Evolutionary conservation across 2,888 invertebrate species (phyloP), one percentile per base, ranked within the genome.

Genomic region (Lasioglossum zephyrum): DNA sequence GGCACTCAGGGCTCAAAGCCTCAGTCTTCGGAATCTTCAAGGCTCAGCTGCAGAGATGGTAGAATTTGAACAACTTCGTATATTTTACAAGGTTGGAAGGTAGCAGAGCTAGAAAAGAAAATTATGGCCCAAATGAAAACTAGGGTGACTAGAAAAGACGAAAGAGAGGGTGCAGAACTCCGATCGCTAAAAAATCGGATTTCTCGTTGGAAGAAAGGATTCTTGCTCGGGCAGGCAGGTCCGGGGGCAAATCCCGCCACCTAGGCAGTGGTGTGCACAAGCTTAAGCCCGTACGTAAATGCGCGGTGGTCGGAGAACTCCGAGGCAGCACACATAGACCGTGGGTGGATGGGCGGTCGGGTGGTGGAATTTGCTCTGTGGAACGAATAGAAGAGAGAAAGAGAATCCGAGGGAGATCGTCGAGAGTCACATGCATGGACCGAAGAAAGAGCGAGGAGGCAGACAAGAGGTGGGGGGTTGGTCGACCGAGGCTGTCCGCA

Each of bases 401-500:
- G 84, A 85, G 84, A 84, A 63, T 49, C 63, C 70, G 74, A 73
- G 79, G 76, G 73, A 88, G 85, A 83, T 73, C 81, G 80, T n/a
- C n/a, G 78, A 79, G 89, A 81, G 81, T 79, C 84, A 75, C 84
- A 82, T 77, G 79, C 85, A 78, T 82, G 88, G 81, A 69, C 66
- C 72, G 81, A 82, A 82, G 87, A 82, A 81, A 87, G 91, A 81
- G 89, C 89, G 88, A 86, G 87, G 81, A 76, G 53, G 77, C 82
- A 85, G 90, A 88, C 87, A 87, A 41, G 83, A 86, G 88, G 89
- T 84, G 88, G 91, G 89, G 93, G 93, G 92, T 92, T 93, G 94
- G 94, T 93, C 93, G 94, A 93, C 92, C 94, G 94, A 94, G 94
- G 94, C 94, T 94, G 95, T 94, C 94, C 95, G 95, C 95, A 95